A percentile compares a stretch with the other conserved stretches of the same genome.
phyloP scores from a whole-genome alignment of 2,113 vertebrate genomes.

The Syrrhaptes paradoxus region DNA sequence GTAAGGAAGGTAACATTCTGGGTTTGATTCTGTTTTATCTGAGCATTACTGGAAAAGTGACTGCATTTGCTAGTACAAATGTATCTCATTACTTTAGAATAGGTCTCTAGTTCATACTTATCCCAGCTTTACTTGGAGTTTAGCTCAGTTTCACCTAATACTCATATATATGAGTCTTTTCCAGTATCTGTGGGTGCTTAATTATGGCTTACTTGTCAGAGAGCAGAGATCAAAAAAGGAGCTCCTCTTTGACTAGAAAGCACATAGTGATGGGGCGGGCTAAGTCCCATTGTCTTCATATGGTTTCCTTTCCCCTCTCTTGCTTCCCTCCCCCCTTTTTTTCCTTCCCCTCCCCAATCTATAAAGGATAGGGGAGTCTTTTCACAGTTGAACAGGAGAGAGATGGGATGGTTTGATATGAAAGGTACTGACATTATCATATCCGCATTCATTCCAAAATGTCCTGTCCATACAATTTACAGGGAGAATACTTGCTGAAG shows the following conservation, averaged over 20 bases:
- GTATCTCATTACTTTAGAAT: background rate
- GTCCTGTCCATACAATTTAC: accelerated
- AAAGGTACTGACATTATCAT: background rate
- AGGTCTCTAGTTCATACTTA: background rate
- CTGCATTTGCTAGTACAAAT: background rate
- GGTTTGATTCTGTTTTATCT: background rate
- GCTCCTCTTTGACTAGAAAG: background rate
- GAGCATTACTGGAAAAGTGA: background rate
- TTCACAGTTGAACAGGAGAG: background rate
- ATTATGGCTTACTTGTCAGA: background rate
- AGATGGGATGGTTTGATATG: background rate
- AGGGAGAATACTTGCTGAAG: background rate
- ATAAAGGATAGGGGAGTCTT: background rate
- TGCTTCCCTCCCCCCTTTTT: accelerated
- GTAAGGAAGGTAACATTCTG: background rate
- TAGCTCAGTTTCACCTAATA: background rate
- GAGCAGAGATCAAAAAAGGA: background rate
- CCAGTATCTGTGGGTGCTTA: background rate
- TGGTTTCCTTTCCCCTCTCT: background rate
- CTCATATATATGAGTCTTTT: background rate
- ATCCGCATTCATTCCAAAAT: background rate
- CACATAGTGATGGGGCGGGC: background rate
- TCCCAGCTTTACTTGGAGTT: background rate
- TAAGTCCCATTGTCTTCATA: background rate
- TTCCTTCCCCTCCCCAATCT: background rate